Evolutionary conservation across 2,888 invertebrate species (phyloP).

Genomic region (Conistra vaccinii): DNA sequence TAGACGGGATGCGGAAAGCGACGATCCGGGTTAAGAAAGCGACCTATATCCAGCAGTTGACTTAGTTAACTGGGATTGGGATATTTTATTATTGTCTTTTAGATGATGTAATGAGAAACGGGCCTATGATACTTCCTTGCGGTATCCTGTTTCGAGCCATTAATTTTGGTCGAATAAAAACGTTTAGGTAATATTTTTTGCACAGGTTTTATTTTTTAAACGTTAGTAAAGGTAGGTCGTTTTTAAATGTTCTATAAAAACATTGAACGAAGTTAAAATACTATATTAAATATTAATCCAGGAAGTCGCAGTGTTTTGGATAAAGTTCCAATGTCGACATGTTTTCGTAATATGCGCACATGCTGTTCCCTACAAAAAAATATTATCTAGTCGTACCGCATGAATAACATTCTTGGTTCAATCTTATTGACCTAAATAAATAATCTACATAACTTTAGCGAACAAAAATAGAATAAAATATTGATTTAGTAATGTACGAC

Average conservation of each 20-base stretch:
- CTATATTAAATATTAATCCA: neutral
- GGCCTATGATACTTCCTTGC: constrained; percentile 24
- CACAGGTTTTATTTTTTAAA: neutral
- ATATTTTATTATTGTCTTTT: neutral
- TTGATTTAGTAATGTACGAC: constrained; percentile 31
- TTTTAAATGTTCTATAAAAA: neutral
- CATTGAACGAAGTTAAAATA: neutral
- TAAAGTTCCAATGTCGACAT: constrained; percentile 13
- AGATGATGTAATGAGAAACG: constrained; percentile 5
- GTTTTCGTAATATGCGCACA: constrained; percentile 43
- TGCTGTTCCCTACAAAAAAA: constrained; percentile 34
- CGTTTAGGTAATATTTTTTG: neutral
- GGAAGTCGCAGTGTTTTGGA: constrained; percentile 27
- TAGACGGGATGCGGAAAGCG: constrained; percentile 39
- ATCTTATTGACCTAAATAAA: constrained; percentile 53
- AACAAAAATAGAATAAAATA: constrained; percentile 49
- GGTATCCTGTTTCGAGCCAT: neutral
- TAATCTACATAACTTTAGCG: constrained; percentile 40
- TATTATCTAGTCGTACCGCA: constrained; percentile 25
- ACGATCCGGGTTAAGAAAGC: constrained; percentile 25
- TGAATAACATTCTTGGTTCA: constrained; percentile 37
- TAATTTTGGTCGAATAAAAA: neutral
- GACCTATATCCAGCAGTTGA: constrained; percentile 33
- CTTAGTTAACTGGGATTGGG: neutral
- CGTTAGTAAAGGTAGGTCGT: neutral